phyloP scores from a whole-genome alignment of 2,797 vertebrate species.

The Champsocephalus esox region DNA sequence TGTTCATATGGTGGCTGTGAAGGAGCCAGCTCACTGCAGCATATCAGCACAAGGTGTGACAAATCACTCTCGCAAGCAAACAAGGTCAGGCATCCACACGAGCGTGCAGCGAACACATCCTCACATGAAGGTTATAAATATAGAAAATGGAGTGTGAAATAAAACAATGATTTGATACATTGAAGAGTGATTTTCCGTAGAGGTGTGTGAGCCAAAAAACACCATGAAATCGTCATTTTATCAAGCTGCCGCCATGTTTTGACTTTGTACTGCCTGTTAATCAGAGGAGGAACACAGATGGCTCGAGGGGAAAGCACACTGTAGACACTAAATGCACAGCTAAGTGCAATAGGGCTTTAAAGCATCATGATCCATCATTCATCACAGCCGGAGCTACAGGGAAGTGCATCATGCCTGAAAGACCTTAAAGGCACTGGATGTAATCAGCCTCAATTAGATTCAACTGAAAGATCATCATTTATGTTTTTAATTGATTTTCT shows the following conservation, averaged over 20 bases:
- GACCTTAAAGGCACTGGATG: constrained; percentile 57
- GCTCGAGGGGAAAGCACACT: constrained; percentile 59
- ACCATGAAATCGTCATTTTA: constrained; percentile 50
- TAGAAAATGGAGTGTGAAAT: constrained; percentile 62
- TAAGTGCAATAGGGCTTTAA: constrained; percentile 71
- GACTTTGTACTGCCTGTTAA: constrained; percentile 70
- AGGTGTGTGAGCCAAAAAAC: constrained; percentile 29
- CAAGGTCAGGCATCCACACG: constrained; percentile 55
- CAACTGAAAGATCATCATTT: constrained; percentile 45
- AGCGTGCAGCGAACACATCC: constrained; percentile 13
- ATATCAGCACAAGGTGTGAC: constrained; percentile 65
- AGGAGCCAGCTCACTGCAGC: constrained; percentile 64
- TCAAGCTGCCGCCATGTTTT: constrained; percentile 42
- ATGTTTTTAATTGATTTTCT: constrained; percentile 11
- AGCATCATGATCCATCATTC: constrained; percentile 68
- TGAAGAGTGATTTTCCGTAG: constrained; percentile 31
- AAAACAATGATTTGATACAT: constrained; percentile 54
- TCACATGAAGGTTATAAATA: constrained; percentile 35
- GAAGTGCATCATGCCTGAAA: constrained; percentile 49
- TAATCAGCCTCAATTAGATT: constrained; percentile 58
- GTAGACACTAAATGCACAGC: constrained; percentile 71
- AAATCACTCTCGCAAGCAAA: constrained; percentile 61
- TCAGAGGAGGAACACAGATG: constrained; percentile 71
- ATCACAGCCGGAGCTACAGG: constrained; percentile 52
- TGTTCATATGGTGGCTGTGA: constrained; percentile 56